Conservation (phyloP, 2,113 vertebrate species). For the Poeciliopsis turrubarensis region DNA sequence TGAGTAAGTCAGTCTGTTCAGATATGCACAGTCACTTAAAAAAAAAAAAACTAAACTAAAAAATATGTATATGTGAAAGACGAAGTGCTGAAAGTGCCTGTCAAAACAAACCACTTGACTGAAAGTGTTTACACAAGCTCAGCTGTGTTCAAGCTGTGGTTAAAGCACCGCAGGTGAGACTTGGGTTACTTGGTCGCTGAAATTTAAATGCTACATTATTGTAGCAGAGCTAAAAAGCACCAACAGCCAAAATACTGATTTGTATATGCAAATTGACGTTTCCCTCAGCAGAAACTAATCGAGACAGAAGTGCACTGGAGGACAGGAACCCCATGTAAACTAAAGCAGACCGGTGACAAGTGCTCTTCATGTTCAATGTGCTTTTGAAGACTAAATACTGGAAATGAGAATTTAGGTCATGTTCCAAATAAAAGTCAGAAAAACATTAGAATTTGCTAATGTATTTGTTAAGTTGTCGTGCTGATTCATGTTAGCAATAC, state of each 20-base stretch:
- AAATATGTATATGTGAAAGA: not conserved
- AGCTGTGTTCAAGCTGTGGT: not conserved
- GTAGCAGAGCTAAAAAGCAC: not conserved
- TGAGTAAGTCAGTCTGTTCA: not conserved
- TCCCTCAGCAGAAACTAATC: not conserved
- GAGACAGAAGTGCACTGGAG: not conserved
- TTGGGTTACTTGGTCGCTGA: not conserved
- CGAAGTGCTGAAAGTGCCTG: not conserved
- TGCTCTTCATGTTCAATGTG: not conserved
- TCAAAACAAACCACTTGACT: not conserved
- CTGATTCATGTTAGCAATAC: not conserved
- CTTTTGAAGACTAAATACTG: not conserved
- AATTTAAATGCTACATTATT: not conserved
- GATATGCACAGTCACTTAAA: not conserved
- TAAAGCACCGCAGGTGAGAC: not conserved
- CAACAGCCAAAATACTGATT: too few relatives aligned
- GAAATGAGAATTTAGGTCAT: too few relatives aligned
- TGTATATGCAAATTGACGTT: too few relatives aligned
- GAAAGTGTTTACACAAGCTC: not conserved
- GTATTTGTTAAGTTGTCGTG: not conserved
- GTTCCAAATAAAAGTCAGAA: not conserved
- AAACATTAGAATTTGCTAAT: not conserved
- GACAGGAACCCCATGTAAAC: not conserved
- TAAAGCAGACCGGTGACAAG: not conserved
- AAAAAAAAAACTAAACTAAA: not conserved